These are phyloP conservation scores for Brachyptera risi DNA, from an alignment of 2,888 invertebrate genomes.

Conservation along the genomic window DNA sequence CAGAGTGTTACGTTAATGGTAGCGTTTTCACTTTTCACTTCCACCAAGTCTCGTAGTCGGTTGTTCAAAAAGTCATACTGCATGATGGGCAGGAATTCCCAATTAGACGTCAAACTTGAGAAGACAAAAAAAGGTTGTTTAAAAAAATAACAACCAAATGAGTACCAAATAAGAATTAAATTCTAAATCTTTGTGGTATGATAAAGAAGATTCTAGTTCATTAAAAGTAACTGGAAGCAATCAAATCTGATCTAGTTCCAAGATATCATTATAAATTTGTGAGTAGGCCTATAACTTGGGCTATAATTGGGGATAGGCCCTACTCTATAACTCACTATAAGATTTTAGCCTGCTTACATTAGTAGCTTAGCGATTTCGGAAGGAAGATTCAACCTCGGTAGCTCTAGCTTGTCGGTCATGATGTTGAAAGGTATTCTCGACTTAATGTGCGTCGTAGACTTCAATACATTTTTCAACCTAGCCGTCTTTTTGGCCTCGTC, in stretches of 20 bases:
- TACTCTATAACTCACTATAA: too few relatives aligned
- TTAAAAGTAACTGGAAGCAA: too few relatives aligned
- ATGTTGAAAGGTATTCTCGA: conserved; percentile 69
- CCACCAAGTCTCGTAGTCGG: conserved; percentile 68
- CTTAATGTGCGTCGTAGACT: conserved; percentile 72
- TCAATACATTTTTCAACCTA: conserved; percentile 50
- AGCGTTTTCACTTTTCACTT: conserved; percentile 56
- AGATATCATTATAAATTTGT: too few relatives aligned
- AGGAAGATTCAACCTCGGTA: conserved; percentile 64
- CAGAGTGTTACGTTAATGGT: conserved; percentile 63
- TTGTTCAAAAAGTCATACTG: conserved; percentile 80
- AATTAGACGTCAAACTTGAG: conserved; percentile 54
- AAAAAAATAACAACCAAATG: too few relatives aligned
- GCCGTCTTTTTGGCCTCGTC: conserved; percentile 38
- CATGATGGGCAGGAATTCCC: conserved; percentile 75
- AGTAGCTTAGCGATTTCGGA: conserved; percentile 61
- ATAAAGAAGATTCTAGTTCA: too few relatives aligned
- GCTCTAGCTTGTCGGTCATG: conserved; percentile 65
- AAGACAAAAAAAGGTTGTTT: too few relatives aligned
- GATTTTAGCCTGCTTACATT: conserved; percentile 47
- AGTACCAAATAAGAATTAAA: too few relatives aligned
- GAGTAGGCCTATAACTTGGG: too few relatives aligned
- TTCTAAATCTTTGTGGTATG: conserved; percentile 17
- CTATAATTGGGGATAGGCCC: neutral
- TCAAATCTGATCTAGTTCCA: too few relatives aligned